These are phyloP conservation scores for Andrena minutula DNA, from an alignment of 2,888 invertebrate species.

Conservation along the genomic window DNA sequence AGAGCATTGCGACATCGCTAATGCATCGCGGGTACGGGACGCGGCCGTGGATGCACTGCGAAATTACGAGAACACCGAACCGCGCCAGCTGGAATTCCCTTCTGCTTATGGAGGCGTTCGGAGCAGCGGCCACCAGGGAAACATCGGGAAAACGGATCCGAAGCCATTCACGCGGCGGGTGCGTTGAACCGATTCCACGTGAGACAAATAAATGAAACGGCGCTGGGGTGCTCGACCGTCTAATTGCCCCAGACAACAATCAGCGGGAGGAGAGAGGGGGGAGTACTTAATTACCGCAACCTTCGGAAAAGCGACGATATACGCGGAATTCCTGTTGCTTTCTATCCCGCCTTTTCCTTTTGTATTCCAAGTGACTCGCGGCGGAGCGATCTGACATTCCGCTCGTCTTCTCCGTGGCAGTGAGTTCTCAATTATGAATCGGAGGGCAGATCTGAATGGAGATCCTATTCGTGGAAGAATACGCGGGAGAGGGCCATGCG, in stretches of 20 bases:
- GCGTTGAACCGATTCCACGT: slow-evolving; percentile 31
- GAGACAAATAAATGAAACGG: slow-evolving; percentile 26
- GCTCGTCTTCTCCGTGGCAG: no score
- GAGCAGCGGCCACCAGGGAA: background rate
- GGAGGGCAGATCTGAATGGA: slow-evolving; percentile 3
- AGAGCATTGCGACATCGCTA: slow-evolving; percentile 67
- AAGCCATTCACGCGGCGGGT: slow-evolving; percentile 15
- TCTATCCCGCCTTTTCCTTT: slow-evolving; percentile 15
- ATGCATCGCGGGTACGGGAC: slow-evolving; percentile 68
- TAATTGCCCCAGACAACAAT: slow-evolving; percentile 51
- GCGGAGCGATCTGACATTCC: background rate
- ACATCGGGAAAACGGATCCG: slow-evolving; percentile 14
- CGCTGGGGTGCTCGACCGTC: slow-evolving; percentile 31
- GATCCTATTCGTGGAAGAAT: background rate
- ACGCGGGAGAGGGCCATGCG: slow-evolving; percentile 11
- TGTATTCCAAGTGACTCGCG: slow-evolving; percentile 5
- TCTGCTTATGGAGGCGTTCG: slow-evolving; percentile 48
- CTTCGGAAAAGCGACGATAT: slow-evolving; percentile 25
- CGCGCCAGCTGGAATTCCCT: slow-evolving; percentile 41
- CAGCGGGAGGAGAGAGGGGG: background rate
- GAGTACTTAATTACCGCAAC: slow-evolving; percentile 40
- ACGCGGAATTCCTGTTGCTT: slow-evolving; percentile 25
- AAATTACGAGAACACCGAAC: slow-evolving; percentile 57
- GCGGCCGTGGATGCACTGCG: slow-evolving; percentile 65
- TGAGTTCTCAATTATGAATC: slow-evolving; percentile 18